Evolutionary conservation across 2,888 invertebrate species (phyloP).

Genomic region (Lasioglossum oenotherae): DNA sequence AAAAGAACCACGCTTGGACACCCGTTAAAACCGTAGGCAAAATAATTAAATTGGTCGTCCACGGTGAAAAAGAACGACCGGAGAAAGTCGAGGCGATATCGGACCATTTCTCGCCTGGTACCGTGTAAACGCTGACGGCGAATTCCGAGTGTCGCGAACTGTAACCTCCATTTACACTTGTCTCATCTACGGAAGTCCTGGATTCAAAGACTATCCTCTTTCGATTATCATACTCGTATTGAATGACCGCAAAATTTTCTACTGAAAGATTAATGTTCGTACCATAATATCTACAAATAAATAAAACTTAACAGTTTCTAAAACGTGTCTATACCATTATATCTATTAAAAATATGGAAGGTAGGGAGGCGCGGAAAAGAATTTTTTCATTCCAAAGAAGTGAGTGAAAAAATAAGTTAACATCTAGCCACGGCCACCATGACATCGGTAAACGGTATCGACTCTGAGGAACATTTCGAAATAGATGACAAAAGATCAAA

Average conservation of each 20-base stretch:
- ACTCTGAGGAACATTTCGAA: too few relatives aligned
- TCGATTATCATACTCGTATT: not conserved
- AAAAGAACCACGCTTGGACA: not conserved
- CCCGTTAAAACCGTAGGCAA: not conserved
- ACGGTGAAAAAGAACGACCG: not conserved
- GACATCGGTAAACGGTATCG: too few relatives aligned
- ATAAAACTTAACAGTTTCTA: too few relatives aligned
- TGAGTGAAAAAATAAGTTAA: too few relatives aligned
- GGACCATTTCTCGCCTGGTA: not conserved
- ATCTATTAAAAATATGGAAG: too few relatives aligned
- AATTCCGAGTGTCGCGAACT: not conserved
- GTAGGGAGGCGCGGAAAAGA: too few relatives aligned
- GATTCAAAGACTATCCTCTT: not conserved
- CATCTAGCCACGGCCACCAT: too few relatives aligned
- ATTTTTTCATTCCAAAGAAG: too few relatives aligned
- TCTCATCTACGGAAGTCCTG: not conserved
- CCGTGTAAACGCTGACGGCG: not conserved
- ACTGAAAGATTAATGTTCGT: too few relatives aligned
- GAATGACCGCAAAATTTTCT: not conserved
- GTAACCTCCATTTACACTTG: not conserved
- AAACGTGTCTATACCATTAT: too few relatives aligned
- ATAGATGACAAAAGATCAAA: too few relatives aligned
- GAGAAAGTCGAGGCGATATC: not conserved
- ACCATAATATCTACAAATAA: too few relatives aligned
- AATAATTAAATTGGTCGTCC: not conserved